These are phyloP conservation scores for Heptranchias perlo DNA, from an alignment of 2,113 vertebrate species.

Conservation along the genomic window DNA sequence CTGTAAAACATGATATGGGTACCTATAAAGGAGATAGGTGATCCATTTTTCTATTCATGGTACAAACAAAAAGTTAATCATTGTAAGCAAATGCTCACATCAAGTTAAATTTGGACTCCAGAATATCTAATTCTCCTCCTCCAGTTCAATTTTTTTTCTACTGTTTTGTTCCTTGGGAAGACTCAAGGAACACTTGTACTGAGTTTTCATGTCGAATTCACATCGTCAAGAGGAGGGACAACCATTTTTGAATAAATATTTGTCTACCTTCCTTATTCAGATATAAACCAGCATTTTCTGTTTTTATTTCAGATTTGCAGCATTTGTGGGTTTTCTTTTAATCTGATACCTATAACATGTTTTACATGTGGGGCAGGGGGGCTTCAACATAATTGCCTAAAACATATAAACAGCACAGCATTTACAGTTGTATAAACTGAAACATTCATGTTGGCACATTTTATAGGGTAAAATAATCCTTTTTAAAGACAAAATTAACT, in stretches of 20 bases:
- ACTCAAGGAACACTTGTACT: background rate
- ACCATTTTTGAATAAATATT: conserved; percentile 1
- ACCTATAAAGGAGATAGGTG: background rate
- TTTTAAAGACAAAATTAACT: conserved; percentile 15
- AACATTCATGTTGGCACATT: conserved; percentile 34
- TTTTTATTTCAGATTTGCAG: background rate
- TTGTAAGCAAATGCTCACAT: conserved; percentile 8
- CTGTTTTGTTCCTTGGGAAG: background rate
- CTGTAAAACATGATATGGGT: background rate
- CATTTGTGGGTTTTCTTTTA: background rate
- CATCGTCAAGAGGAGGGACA: background rate
- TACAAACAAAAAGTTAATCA: background rate
- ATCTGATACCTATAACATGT: background rate
- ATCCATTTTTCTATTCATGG: background rate
- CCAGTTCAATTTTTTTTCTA: background rate
- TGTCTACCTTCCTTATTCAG: background rate
- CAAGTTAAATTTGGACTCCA: background rate
- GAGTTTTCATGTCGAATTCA: background rate
- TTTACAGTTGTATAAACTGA: background rate
- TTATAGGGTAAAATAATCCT: conserved; percentile 23
- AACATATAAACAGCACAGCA: background rate
- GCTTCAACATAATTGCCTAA: background rate
- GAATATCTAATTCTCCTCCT: background rate
- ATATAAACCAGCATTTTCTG: conserved; percentile 1
- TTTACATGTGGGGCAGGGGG: background rate